Evolutionary conservation across 2,888 invertebrate genomes (phyloP).

Genomic region (Netelia virgata): DNA sequence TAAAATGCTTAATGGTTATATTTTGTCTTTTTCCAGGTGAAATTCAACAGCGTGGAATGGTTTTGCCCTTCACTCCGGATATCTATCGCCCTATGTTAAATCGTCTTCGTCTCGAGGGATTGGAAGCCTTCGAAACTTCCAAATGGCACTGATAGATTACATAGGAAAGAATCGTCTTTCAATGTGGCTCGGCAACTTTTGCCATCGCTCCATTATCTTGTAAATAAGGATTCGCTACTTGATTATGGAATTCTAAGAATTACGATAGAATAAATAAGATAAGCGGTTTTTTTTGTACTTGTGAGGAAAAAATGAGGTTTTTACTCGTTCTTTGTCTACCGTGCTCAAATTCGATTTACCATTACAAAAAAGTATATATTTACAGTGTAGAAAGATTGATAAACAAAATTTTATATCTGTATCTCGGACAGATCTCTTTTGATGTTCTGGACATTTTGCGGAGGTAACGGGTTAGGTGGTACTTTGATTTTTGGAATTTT

Average conservation of each 20-base stretch:
- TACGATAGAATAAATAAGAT: conserved; percentile 5
- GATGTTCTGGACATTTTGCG: conserved; percentile 45
- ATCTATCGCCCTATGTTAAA: conserved; percentile 97
- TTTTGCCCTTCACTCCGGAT: conserved; percentile 95
- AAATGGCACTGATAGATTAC: conserved; percentile 82
- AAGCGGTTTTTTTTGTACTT: background rate
- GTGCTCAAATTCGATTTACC: background rate
- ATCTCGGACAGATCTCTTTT: conserved; percentile 59
- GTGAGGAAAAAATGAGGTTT: background rate
- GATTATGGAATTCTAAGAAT: conserved; percentile 9
- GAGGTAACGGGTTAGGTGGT: conserved; percentile 14
- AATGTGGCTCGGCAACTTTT: background rate
- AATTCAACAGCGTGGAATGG: conserved; percentile 97
- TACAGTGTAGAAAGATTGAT: conserved; percentile 30
- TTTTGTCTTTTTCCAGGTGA: conserved; percentile 89
- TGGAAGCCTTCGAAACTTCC: conserved; percentile 90
- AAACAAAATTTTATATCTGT: conserved; percentile 36
- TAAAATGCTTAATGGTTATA: too few species aligned
- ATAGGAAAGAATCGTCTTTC: conserved; percentile 1
- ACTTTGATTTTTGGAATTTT: conserved; percentile 84
- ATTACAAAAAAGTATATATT: conserved; percentile 35
- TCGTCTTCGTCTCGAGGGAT: conserved; percentile 94
- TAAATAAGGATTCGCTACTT: conserved; percentile 36
- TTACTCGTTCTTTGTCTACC: background rate
- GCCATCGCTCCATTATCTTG: conserved; percentile 17